These are phyloP conservation scores for Caenorhabditis inopinata DNA, from an alignment of 1,140 invertebrate species.

Conservation along the genomic window DNA sequence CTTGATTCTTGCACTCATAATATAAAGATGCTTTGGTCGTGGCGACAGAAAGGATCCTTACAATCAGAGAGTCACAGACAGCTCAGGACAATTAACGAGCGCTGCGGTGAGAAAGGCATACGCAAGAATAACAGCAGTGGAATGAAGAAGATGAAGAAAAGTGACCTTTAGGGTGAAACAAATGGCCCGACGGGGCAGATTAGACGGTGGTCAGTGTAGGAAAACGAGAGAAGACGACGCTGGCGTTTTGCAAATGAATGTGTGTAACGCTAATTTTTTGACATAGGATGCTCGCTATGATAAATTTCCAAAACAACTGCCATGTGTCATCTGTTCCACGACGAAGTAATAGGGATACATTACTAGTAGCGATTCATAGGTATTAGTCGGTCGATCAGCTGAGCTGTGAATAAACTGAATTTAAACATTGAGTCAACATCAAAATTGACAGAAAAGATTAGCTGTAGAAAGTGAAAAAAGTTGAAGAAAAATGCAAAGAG, in stretches of 20 bases:
- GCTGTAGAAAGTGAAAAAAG: no score
- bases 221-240: not conserved
- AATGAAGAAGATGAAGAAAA: conserved; percentile 4
- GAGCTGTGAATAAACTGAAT: no score
- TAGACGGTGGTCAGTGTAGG: not conserved
- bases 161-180: conserved; percentile 19
- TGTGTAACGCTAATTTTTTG: conserved; percentile 11
- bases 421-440: no score
- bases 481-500: no score
- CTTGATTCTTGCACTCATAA: conserved; percentile 4
- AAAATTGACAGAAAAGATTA: no score
- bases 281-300: not conserved
- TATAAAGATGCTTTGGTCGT: not conserved
- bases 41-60: not conserved
- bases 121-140: not conserved
- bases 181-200: not conserved
- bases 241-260: not conserved
- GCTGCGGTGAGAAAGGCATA: not conserved
- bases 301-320: conserved; percentile 15
- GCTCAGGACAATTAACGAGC: not conserved
- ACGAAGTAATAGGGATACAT: no score
- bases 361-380: no score
- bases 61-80: not conserved
- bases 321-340: not conserved
- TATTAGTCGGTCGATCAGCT: no score